Evolutionary conservation across 2,888 invertebrate species (phyloP).

Genomic region (Flabesymbios commensalis): DNA sequence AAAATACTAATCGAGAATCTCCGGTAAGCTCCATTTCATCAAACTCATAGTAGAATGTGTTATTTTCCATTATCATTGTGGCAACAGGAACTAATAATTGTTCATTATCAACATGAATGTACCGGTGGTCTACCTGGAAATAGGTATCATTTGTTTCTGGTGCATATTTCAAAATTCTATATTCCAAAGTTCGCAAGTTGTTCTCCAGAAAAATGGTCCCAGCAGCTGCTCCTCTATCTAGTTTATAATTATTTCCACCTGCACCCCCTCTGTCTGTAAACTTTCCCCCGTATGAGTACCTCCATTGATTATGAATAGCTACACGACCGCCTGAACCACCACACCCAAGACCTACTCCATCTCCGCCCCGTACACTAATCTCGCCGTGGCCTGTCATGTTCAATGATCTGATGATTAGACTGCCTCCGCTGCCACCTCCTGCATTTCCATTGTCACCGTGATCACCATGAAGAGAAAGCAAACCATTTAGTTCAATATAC

Average conservation of each 20-base stretch:
- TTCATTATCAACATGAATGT: slow-evolving; percentile 44
- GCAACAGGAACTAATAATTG: slow-evolving; percentile 39
- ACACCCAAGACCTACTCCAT: slow-evolving; percentile 35
- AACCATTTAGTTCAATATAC: slow-evolving; percentile 43
- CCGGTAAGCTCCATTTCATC: slow-evolving; percentile 45
- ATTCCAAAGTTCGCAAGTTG: slow-evolving; percentile 43
- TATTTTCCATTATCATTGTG: slow-evolving; percentile 43
- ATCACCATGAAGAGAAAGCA: slow-evolving; percentile 39
- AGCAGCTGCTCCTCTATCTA: slow-evolving; percentile 41
- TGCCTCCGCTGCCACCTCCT: slow-evolving; percentile 47
- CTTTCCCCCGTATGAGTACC: slow-evolving; percentile 42
- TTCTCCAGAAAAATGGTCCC: slow-evolving; percentile 46
- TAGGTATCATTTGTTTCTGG: slow-evolving; percentile 36
- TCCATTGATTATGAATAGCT: slow-evolving; percentile 43
- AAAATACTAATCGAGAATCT: slow-evolving; percentile 37
- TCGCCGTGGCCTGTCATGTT: slow-evolving; percentile 49
- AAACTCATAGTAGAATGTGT: slow-evolving; percentile 39
- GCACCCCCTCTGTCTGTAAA: slow-evolving; percentile 38
- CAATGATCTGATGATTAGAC: slow-evolving; percentile 40
- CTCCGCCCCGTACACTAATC: slow-evolving; percentile 42
- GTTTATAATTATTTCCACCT: slow-evolving; percentile 14
- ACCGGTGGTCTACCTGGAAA: slow-evolving; percentile 39
- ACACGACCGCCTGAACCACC: slow-evolving; percentile 45
- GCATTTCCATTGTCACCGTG: slow-evolving; percentile 37
- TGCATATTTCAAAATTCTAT: slow-evolving; percentile 43